phyloP scores from a whole-genome alignment of 2,113 vertebrate genomes.

The Antechinus stuartii region DNA sequence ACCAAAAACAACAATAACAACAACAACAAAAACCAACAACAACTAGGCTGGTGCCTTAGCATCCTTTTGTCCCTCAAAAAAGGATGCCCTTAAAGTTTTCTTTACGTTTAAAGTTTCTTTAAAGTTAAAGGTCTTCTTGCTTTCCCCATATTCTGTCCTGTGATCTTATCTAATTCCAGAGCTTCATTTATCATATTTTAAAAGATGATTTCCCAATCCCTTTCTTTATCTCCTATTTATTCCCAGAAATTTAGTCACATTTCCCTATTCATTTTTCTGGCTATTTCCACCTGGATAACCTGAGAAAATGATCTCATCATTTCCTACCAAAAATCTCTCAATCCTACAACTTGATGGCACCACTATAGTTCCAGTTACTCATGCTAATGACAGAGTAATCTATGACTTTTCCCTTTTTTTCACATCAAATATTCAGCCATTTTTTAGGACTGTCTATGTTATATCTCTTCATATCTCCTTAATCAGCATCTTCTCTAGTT shows the following conservation, averaged over 20 bases:
- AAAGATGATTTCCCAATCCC: background rate
- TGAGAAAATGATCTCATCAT: background rate
- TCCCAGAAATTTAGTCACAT: background rate
- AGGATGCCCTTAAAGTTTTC: background rate
- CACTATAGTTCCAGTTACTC: background rate
- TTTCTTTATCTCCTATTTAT: background rate
- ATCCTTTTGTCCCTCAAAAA: background rate
- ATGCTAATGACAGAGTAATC: background rate
- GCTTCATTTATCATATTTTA: background rate
- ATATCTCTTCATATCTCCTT: background rate
- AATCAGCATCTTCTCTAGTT: background rate
- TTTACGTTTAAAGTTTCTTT: background rate
- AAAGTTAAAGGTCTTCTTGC: background rate
- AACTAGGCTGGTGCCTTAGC: background rate
- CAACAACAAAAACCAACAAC: background rate
- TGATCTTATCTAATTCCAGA: background rate
- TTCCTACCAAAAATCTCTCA: background rate
- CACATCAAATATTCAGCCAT: no score
- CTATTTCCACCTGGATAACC: background rate
- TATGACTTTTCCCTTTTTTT: background rate
- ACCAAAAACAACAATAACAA: no score
- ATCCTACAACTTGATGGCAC: background rate
- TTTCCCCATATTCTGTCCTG: background rate
- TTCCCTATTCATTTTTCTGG: background rate
- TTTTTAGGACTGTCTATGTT: background rate